Conservation (phyloP, 2,888 invertebrate species). For the Leptopilina drosophilae region DNA sequence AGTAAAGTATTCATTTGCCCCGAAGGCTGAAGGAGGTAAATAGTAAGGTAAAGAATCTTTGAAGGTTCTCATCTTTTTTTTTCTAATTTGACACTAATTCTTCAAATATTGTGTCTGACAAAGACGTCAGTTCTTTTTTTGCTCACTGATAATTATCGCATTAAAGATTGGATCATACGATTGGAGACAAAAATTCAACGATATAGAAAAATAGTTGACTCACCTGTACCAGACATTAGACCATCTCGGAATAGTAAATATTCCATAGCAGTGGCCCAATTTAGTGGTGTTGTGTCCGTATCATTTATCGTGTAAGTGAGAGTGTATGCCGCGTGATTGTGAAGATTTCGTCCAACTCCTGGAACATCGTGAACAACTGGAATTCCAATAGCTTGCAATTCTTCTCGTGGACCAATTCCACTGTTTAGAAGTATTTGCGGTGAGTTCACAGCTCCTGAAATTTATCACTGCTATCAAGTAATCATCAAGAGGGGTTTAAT, state of each 20-base stretch:
- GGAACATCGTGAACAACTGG: conserved; percentile 85
- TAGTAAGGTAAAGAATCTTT: conserved; percentile 1
- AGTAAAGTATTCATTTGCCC: background rate
- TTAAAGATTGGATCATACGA: too few species aligned
- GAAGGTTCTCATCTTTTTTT: conserved; percentile 8
- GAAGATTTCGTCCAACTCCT: conserved; percentile 90
- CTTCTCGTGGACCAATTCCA: conserved; percentile 89
- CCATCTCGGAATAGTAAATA: conserved; percentile 92
- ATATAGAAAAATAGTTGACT: conserved; percentile 49
- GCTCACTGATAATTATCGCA: too few species aligned
- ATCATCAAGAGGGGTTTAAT: background rate
- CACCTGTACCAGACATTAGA: conserved; percentile 92
- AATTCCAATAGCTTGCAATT: conserved; percentile 82
- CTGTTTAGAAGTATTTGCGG: conserved; percentile 95
- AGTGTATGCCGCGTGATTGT: conserved; percentile 90
- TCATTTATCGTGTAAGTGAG: conserved; percentile 89
- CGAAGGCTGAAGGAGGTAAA: conserved; percentile 10
- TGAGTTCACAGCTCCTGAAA: conserved; percentile 92
- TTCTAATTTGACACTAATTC: background rate
- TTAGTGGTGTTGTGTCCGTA: conserved; percentile 90
- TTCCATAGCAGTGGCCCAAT: conserved; percentile 96
- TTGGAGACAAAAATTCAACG: too few species aligned
- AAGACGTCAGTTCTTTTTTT: too few species aligned
- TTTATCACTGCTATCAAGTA: background rate
- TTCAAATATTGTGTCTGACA: too few species aligned